Conservation (phyloP, 2,888 invertebrate genomes). For the Tipula helvola region DNA sequence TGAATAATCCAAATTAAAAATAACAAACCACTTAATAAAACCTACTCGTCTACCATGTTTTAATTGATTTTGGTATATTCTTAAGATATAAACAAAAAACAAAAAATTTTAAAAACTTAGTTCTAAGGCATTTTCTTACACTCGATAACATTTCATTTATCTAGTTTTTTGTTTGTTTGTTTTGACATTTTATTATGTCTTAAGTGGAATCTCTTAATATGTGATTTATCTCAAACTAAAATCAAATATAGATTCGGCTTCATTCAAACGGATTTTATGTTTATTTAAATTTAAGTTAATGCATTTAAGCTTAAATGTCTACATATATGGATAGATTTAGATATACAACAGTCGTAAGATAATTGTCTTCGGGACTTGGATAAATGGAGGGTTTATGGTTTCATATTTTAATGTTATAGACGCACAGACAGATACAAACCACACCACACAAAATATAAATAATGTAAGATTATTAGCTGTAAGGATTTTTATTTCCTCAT, state of each 20-base stretch:
- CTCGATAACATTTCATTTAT: not conserved
- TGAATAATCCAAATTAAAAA: not conserved
- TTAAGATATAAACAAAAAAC: not conserved
- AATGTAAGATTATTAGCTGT: not conserved
- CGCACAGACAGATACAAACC: not conserved
- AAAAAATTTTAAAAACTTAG: not conserved
- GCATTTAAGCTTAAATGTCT: not conserved
- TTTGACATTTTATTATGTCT: not conserved
- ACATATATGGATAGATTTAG: not conserved
- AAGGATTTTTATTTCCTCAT: constrained; percentile 4
- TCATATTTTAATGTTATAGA: not conserved
- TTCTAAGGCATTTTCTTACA: not conserved
- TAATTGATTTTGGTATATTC: not conserved
- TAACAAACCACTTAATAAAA: not conserved
- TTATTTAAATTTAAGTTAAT: not conserved
- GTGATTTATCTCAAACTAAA: not conserved
- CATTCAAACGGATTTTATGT: not conserved
- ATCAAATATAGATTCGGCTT: not conserved
- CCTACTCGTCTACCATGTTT: not conserved
- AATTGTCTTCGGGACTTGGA: not conserved
- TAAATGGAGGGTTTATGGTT: not conserved
- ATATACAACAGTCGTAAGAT: not conserved
- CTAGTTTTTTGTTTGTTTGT: not conserved
- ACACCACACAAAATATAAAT: not conserved
- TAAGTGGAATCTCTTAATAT: not conserved